Percentiles rank a stretch among this genome's conserved stretches.
Conservation (phyloP, 2,113 vertebrate genomes). For the Hippocampus comes region DNA sequence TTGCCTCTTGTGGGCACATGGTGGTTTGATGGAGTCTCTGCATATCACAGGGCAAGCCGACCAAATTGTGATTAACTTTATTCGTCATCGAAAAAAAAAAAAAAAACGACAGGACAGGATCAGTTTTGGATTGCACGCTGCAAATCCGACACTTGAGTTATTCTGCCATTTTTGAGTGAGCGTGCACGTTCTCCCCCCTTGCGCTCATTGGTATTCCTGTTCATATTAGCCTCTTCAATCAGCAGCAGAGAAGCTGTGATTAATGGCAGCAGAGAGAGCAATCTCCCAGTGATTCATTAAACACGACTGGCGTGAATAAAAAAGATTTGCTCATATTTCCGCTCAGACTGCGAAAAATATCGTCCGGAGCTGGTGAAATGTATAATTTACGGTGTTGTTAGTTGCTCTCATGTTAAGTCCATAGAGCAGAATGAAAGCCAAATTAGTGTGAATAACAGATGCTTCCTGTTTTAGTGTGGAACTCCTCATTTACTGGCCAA, state of each 20-base stretch:
- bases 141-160: slow-evolving; percentile 43
- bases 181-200: slow-evolving; percentile 39
- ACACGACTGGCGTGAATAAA: slow-evolving; percentile 68
- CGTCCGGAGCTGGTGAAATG: slow-evolving; percentile 56
- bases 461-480: slow-evolving; percentile 28
- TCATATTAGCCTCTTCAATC: slow-evolving; percentile 70
- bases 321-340: slow-evolving; percentile 68
- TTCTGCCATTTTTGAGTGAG: slow-evolving; percentile 43
- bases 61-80: slow-evolving; percentile 43
- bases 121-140: slow-evolving; percentile 45
- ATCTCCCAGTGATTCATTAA: slow-evolving; percentile 69
- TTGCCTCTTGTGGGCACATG: slow-evolving; percentile 26
- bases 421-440: slow-evolving; percentile 29
- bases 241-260: slow-evolving; percentile 62
- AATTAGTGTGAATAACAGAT: slow-evolving; percentile 46
- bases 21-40: slow-evolving; percentile 33
- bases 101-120: slow-evolving; percentile 30
- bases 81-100: slow-evolving; percentile 11
- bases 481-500: slow-evolving; percentile 37
- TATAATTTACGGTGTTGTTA: slow-evolving; percentile 70
- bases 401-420: slow-evolving; percentile 32
- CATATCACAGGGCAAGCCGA: slow-evolving; percentile 14
- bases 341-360: slow-evolving; percentile 69
- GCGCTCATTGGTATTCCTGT: slow-evolving; percentile 69
- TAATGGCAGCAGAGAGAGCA: slow-evolving; percentile 68